These are phyloP conservation scores for Eubasilissa splendida DNA, from an alignment of 2,888 invertebrate species.

Conservation along the genomic window DNA sequence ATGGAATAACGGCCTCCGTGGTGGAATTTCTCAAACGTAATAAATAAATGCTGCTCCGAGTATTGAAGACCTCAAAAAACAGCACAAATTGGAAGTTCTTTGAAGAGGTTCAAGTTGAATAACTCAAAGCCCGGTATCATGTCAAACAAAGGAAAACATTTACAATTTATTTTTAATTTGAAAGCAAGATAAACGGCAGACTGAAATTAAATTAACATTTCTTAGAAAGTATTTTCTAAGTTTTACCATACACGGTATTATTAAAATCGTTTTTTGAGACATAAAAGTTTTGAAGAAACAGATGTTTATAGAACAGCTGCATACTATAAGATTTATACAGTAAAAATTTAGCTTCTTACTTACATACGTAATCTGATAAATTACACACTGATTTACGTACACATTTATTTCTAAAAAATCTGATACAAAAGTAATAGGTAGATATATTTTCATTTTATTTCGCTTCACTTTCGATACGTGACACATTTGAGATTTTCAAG, in stretches of 20 bases:
- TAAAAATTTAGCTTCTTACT: too few relatives aligned
- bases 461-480: too few relatives aligned
- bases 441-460: too few relatives aligned
- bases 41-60: constrained; percentile 23
- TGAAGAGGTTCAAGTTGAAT: constrained; percentile 7
- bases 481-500: too few relatives aligned
- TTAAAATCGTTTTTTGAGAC: not conserved
- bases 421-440: too few relatives aligned
- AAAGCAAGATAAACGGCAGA: not conserved
- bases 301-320: too few relatives aligned
- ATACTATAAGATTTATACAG: too few relatives aligned
- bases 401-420: too few relatives aligned
- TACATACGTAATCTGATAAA: too few relatives aligned
- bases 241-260: not conserved
- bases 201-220: constrained; percentile 7
- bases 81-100: constrained; percentile 20
- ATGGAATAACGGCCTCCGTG: constrained; percentile 2
- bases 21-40: constrained; percentile 26
- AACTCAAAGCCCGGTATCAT: constrained; percentile 11
- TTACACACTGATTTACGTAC: too few relatives aligned
- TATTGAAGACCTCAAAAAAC: constrained; percentile 26
- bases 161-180: constrained; percentile 21
- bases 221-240: not conserved
- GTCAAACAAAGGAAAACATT: constrained; percentile 27
- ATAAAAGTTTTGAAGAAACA: too few relatives aligned